Evolutionary conservation across 2,113 vertebrate species (phyloP), one percentile per base, ranked within the genome.

Genomic region (Nothoprocta pentlandii): DNA sequence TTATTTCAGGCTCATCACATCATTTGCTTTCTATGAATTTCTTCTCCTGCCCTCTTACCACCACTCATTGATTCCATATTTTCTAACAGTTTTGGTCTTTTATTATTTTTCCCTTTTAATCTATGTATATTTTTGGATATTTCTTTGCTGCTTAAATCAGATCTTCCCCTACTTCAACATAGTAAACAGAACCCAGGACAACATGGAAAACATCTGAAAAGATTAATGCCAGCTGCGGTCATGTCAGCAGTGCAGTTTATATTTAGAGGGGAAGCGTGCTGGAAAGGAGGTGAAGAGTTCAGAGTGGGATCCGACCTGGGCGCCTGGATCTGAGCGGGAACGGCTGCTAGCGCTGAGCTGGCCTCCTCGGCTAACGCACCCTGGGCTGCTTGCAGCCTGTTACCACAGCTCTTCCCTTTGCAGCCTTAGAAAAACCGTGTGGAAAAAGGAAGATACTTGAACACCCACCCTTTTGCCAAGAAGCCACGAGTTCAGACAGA

Each of bases 201-300:
- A 90, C 95, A 86, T 69, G 91, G 95, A 93, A 96, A 94, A 93
- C 94, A 95, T 96, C 71, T 96, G 94, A 96, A 94, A 89, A 97
- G 89, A 95, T 95, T 95, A 89, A 92, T 94, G 93, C 84, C 93
- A 92, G 93, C 89, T 96, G 96, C 86, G 93, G 34, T 87, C 96
- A 91, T 89, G 58, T 90, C 94, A 96, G 95, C 90, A 95, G 91
- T 26, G 66, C 79, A 92, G 88, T 96, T 95, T 95, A 95, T 96
- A 96, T 97, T 96, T 97, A 96, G 95, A 94, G 71, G 90, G 47
- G 30, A 95, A 93, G 95, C 82, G 20, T 96, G 95, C 93, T 93
- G 81, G 53, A 78, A 76, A 90, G 64, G 91, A 94, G 96, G 95
- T 96, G 96, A 97, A 97, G 94, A 97, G 97, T 96, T 97, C 94